Conservation (phyloP, 2,888 invertebrate species). For the Drosophila mayaguana region DNA sequence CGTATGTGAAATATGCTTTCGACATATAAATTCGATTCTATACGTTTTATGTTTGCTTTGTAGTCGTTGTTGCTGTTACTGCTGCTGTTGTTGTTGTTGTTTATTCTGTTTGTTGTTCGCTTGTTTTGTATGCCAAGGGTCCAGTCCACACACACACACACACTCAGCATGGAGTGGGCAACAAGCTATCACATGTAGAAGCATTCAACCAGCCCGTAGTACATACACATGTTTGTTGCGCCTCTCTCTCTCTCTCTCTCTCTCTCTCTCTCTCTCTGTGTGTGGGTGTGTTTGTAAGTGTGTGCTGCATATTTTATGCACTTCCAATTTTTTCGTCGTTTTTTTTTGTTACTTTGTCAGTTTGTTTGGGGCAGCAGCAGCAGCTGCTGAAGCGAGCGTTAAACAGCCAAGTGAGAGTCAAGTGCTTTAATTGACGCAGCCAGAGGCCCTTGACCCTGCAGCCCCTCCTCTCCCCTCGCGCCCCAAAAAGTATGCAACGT, state of each 20-base stretch:
- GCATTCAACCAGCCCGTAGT: not conserved
- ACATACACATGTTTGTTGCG: conserved; percentile 2
- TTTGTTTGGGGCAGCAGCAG: conserved; percentile 9
- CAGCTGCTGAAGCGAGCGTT: conserved; percentile 8
- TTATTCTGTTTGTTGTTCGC: conserved; percentile 60
- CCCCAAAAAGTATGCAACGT: conserved; percentile 25
- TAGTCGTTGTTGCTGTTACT: conserved; percentile 11
- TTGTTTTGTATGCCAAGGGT: conserved; percentile 70
- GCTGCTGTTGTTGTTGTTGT: conserved; percentile 36
- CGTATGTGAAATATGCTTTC: conserved; percentile 73
- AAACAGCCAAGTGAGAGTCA: conserved; percentile 18
- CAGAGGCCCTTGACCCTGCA: conserved; percentile 1
- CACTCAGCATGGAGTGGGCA: conserved; percentile 15
- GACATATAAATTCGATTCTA: conserved; percentile 79
- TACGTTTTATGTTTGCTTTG: conserved; percentile 72
- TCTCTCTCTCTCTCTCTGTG: conserved; percentile 13
- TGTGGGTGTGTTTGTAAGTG: conserved; percentile 21
- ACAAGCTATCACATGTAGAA: conserved; percentile 41
- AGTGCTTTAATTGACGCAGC: conserved; percentile 21
- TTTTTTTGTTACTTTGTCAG: conserved; percentile 29
- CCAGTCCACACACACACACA: conserved; percentile 26
- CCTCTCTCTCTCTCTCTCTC: conserved; percentile 13
- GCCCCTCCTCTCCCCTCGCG: not conserved
- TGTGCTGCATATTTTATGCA: conserved; percentile 54
- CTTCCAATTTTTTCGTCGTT: conserved; percentile 13